These are phyloP conservation scores for Nemoura dubitans DNA, from an alignment of 2,888 invertebrate species.

Conservation along the genomic window DNA sequence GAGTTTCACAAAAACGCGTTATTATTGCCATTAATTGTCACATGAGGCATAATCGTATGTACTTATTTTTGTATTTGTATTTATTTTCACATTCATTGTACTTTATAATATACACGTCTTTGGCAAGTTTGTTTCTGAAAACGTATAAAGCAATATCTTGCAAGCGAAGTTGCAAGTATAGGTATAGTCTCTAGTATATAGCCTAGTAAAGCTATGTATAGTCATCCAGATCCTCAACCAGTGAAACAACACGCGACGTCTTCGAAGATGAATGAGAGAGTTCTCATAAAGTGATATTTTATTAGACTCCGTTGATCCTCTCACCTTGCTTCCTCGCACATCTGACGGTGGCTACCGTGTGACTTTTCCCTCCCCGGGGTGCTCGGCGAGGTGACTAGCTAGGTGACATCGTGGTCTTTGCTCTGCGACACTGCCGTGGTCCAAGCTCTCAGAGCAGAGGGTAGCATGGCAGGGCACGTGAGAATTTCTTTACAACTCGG, in stretches of 20 bases:
- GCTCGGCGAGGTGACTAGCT: neutral
- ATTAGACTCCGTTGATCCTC: neutral
- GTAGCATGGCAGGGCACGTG: neutral
- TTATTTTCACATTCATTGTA: too few relatives aligned
- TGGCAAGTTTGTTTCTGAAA: too few relatives aligned
- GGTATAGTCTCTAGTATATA: too few relatives aligned
- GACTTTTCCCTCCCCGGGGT: neutral
- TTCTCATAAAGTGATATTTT: slow-evolving; percentile 12
- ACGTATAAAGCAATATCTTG: too few relatives aligned
- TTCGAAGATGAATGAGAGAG: neutral
- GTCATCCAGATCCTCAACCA: too few relatives aligned
- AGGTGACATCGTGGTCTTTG: neutral
- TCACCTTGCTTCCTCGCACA: neutral
- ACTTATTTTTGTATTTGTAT: too few relatives aligned
- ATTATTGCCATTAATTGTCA: too few relatives aligned
- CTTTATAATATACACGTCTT: too few relatives aligned
- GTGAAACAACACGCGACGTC: neutral
- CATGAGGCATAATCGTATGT: too few relatives aligned
- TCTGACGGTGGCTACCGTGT: neutral
- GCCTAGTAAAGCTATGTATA: too few relatives aligned
- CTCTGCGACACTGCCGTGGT: neutral
- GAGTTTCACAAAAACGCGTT: too few relatives aligned
- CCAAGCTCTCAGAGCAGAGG: neutral
- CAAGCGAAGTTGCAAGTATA: too few relatives aligned
- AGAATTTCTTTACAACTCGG: neutral